Base-by-base conservation (phyloP, 2,113 vertebrate species). In the Mesoclemmys tuberculata region DNA sequence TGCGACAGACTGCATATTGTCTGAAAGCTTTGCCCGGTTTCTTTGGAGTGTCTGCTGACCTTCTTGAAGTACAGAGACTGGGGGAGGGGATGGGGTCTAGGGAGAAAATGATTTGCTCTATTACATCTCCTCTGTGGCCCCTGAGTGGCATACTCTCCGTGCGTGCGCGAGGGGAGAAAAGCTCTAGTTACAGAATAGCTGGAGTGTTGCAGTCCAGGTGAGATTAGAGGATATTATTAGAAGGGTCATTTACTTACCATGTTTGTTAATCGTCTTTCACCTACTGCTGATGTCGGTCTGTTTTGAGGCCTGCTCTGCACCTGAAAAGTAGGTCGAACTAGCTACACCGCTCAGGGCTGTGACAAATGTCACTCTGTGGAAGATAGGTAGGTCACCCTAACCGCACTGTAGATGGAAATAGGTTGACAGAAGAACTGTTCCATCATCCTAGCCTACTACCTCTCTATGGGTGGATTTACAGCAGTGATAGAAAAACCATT, bases 131-230 rank as follows among this genome's bases (percentile, higher is more conserved):
- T 94, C 94, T 87, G 84, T 0, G 1, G 96, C 94, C 80, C 48
- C 55, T 94, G 95, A 88, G 94, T 97, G 96, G 90, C 93, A 79
- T 77, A 51, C 51, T 71, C n/a, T n/a, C n/a, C n/a, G n/a, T n/a
- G n/a, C n/a, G n/a, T n/a, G n/a, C n/a, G n/a, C n/a, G n/a, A n/a
- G n/a, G n/a, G 51, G 61, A 46, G 77, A 64, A 74, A 8, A 74
- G 68, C 12, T 52, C 19, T 80, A 38, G 58, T 55, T 89, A 10
- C 22, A 61, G 81, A 74, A 74, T 41, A 84, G 49, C 54, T 54
- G 29, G 88, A 95, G 1, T n/a, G 2, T 38, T 78, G 64, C 48
- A 84, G 74, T 64, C 48, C 79, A 82, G 86, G 77, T 44, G 74
- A 27, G 41, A 84, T 84, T 91, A 68, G 84, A 68, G 41, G 0